A percentile compares a stretch with the other conserved stretches of the same genome.
These are phyloP conservation scores for Indicator maculatus DNA, from an alignment of 2,113 vertebrate genomes.

Conservation along the genomic window DNA sequence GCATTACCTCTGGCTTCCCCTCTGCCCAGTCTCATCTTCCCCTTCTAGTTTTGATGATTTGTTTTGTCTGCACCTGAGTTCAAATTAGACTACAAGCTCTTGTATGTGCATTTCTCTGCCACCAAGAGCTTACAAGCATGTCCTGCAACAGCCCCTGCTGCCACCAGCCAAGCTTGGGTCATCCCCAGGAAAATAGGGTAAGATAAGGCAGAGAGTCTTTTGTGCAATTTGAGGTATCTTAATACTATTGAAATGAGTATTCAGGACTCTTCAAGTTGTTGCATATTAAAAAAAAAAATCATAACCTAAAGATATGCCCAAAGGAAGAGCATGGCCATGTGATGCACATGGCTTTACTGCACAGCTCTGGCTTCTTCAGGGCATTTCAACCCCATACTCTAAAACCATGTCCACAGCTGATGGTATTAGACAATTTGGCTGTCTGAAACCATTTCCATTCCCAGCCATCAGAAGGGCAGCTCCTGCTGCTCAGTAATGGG, in stretches of 20 bases:
- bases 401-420: background rate
- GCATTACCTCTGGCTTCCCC: no score
- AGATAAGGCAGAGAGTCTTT: background rate
- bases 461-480: background rate
- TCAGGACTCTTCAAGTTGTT: background rate
- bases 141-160: background rate
- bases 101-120: no score
- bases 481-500: background rate
- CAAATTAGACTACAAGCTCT: no score
- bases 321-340: fast-evolving
- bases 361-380: background rate
- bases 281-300: background rate
- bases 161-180: background rate
- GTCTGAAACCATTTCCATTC: background rate
- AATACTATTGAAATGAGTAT: background rate
- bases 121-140: background rate
- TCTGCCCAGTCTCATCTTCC: no score
- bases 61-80: no score
- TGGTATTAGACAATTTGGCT: background rate
- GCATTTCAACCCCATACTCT: fast-evolving
- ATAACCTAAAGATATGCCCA: background rate
- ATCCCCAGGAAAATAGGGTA: background rate
- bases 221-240: background rate
- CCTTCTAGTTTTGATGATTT: no score
- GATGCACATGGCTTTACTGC: fast-evolving